A percentile compares a stretch with the other conserved stretches of the same genome.
Conservation (phyloP, 2,113 vertebrate species). For the Heterotis niloticus region DNA sequence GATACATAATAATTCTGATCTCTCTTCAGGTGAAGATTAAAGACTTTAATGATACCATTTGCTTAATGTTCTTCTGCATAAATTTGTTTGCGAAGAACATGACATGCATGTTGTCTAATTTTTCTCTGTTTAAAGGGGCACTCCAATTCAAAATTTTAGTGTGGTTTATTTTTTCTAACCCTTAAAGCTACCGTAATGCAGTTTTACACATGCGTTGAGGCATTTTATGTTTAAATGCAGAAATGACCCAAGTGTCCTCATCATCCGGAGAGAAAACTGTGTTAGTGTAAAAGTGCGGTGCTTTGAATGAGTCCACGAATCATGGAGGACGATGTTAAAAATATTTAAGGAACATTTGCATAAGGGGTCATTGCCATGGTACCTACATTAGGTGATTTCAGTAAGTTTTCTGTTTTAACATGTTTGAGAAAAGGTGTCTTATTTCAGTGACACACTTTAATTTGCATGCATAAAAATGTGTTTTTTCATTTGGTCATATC, state of each 20-base stretch:
- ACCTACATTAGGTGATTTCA: too few species aligned
- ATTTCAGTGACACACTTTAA: too few species aligned
- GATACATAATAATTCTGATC: constrained; percentile 46
- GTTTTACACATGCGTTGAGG: not conserved
- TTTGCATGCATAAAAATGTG: too few species aligned
- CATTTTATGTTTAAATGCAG: not conserved
- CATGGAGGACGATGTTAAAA: too few species aligned
- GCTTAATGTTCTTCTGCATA: constrained; percentile 45
- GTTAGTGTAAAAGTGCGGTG: too few species aligned
- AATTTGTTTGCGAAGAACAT: constrained; percentile 34
- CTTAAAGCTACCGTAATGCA: not conserved
- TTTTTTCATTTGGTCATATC: too few species aligned
- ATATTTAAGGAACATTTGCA: too few species aligned
- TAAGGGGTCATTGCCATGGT: too few species aligned
- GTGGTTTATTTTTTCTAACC: not conserved
- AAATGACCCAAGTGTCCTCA: not conserved
- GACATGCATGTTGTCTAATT: constrained; percentile 26
- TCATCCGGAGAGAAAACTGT: too few species aligned
- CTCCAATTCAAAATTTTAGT: not conserved
- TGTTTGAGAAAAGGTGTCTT: too few species aligned
- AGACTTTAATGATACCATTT: constrained; percentile 49
- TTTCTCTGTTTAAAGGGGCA: constrained; percentile 22
- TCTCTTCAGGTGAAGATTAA: constrained; percentile 47
- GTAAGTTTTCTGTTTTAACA: too few species aligned
- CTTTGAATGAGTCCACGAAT: too few species aligned